phyloP scores from a whole-genome alignment of 1,140 invertebrate species.

The Penaeus indicus region DNA sequence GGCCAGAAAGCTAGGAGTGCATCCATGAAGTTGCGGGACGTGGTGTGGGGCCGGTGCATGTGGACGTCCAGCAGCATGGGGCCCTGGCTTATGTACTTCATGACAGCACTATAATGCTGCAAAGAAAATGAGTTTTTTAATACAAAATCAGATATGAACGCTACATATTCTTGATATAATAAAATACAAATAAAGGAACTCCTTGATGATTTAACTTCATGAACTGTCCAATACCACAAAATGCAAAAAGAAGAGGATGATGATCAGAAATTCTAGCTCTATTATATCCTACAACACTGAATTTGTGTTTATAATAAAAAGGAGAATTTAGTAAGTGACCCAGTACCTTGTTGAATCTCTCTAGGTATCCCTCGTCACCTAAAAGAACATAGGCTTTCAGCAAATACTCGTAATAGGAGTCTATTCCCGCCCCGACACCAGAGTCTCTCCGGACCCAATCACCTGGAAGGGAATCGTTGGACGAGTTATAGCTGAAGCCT shows the following conservation, averaged over 20 bases:
- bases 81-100: constrained; percentile 97
- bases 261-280: too few relatives aligned
- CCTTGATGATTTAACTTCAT: too few relatives aligned
- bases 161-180: too few relatives aligned
- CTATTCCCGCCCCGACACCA: constrained; percentile 98
- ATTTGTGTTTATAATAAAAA: too few relatives aligned
- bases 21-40: constrained; percentile 97
- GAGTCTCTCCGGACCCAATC: constrained; percentile 97
- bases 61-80: constrained; percentile 97
- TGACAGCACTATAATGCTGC: constrained; percentile 95
- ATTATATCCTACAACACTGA: too few relatives aligned
- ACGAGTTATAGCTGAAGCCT: too few relatives aligned
- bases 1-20: constrained; percentile 98
- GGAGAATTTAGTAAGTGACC: too few relatives aligned
- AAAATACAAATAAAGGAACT: too few relatives aligned
- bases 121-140: constrained; percentile 1
- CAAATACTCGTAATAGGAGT: constrained; percentile 99
- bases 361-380: constrained; percentile 86
- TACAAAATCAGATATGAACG: neutral
- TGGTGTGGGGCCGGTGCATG: constrained; percentile 96
- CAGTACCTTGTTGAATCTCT: constrained; percentile 84
- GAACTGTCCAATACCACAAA: too few relatives aligned
- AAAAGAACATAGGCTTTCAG: constrained; percentile 87
- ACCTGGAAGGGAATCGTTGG: constrained; percentile 73
- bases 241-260: too few relatives aligned